phyloP scores from a whole-genome alignment of 2,797 vertebrate species.

The Ctenopoma multispine region DNA sequence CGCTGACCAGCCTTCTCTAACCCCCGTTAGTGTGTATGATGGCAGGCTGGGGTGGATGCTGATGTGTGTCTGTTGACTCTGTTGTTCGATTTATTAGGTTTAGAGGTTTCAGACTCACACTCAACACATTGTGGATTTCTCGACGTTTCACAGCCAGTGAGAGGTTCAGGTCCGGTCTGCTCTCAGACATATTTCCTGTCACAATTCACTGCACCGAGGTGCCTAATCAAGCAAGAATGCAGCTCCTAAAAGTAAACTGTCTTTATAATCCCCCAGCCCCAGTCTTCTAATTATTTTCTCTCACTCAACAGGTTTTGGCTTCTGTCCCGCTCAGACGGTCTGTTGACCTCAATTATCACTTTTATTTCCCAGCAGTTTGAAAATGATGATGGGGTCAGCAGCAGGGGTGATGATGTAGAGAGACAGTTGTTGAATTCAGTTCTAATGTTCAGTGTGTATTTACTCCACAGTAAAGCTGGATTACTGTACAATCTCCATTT shows the following conservation, averaged over 20 bases:
- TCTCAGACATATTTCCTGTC: slow-evolving; percentile 2
- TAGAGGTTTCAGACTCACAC: slow-evolving; percentile 17
- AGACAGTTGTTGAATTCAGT: neutral
- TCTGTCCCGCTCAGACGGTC: neutral
- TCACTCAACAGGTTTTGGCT: neutral
- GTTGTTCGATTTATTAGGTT: slow-evolving; percentile 12
- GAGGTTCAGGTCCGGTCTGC: slow-evolving; percentile 7
- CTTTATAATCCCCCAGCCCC: slow-evolving; percentile 22
- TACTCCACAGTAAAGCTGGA: neutral
- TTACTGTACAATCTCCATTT: too few relatives aligned
- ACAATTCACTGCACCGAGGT: neutral
- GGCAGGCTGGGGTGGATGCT: too few relatives aligned
- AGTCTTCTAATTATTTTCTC: neutral
- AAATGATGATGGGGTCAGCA: neutral
- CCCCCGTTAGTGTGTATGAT: too few relatives aligned
- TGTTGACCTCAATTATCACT: neutral
- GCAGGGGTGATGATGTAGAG: neutral
- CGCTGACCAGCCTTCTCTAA: too few relatives aligned
- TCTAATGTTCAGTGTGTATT: neutral
- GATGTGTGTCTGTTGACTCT: neutral
- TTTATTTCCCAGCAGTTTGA: neutral
- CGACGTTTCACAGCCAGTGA: neutral
- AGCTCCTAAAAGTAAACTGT: neutral
- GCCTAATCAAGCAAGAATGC: slow-evolving; percentile 38
- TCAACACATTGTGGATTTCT: neutral